Evolutionary conservation across 2,888 invertebrate genomes (phyloP).

Genomic region (Stenolophus ochropezus): DNA sequence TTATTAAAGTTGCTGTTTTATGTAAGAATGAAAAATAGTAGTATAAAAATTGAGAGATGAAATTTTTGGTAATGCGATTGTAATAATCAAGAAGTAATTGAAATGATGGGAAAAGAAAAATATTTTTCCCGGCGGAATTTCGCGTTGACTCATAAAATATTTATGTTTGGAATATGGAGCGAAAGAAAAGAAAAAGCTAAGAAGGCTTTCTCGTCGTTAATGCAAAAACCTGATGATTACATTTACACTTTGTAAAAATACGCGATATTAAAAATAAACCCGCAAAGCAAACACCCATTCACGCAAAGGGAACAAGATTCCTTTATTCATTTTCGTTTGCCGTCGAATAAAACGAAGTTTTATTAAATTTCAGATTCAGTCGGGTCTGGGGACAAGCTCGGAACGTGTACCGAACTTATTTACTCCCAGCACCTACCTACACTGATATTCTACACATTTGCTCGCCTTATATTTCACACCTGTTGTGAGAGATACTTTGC

Average conservation of each 20-base stretch:
- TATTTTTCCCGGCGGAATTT: neutral
- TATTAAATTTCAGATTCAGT: slow-evolving; percentile 43
- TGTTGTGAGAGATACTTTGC: slow-evolving; percentile 3
- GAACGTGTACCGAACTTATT: slow-evolving; percentile 14
- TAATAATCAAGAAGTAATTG: neutral
- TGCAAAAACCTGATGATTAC: slow-evolving; percentile 11
- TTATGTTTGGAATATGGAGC: neutral
- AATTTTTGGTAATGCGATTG: neutral
- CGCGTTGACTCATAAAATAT: neutral
- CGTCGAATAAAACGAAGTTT: slow-evolving; percentile 37
- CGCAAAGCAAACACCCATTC: slow-evolving; percentile 26
- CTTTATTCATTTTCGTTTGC: slow-evolving; percentile 43
- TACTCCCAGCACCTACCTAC: neutral
- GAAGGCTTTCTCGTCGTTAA: slow-evolving; percentile 2
- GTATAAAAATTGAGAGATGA: too few relatives aligned
- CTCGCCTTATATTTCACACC: slow-evolving; percentile 31
- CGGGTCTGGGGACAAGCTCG: neutral
- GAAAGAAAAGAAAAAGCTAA: neutral
- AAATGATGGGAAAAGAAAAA: neutral
- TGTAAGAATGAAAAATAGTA: too few relatives aligned
- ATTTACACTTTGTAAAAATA: slow-evolving; percentile 15
- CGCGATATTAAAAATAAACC: slow-evolving; percentile 37
- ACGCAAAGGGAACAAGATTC: slow-evolving; percentile 15
- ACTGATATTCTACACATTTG: slow-evolving; percentile 14
- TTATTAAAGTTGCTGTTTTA: too few relatives aligned